phyloP scores from a whole-genome alignment of 2,797 vertebrate species.

The Acropternis orthonyx region DNA sequence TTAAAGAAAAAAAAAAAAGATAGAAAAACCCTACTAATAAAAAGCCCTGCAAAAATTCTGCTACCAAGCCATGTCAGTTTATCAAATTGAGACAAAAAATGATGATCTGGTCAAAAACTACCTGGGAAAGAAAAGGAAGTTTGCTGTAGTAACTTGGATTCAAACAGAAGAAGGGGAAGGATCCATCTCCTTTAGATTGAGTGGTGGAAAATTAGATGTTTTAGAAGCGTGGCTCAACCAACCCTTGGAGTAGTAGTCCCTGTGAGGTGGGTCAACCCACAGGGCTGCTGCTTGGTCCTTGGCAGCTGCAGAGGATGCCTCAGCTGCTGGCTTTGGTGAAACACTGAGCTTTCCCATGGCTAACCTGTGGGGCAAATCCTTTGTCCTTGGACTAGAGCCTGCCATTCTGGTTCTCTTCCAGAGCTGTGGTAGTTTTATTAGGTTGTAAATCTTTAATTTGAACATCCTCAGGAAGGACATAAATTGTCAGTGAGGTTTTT shows the following conservation, averaged over 20 bases:
- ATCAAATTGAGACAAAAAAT: background rate
- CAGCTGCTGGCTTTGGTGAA: background rate
- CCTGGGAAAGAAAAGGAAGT: background rate
- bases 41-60: background rate
- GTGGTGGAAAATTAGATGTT: background rate
- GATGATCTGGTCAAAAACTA: background rate
- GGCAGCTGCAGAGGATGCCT: background rate
- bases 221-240: background rate
- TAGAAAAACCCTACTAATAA: background rate
- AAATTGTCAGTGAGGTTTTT: background rate
- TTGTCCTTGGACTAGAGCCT: background rate
- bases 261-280: background rate
- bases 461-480: background rate
- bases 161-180: background rate
- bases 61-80: background rate
- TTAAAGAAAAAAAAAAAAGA: too few species aligned
- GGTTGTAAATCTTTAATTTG: background rate
- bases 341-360: background rate
- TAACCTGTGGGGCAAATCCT: background rate
- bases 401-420: background rate
- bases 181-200: fast-evolving
- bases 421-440: background rate
- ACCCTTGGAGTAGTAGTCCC: background rate
- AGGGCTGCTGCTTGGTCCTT: background rate
- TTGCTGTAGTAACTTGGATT: background rate